phyloP scores from a whole-genome alignment of 2,797 vertebrate species.

The Hemibagrus guttatus region DNA sequence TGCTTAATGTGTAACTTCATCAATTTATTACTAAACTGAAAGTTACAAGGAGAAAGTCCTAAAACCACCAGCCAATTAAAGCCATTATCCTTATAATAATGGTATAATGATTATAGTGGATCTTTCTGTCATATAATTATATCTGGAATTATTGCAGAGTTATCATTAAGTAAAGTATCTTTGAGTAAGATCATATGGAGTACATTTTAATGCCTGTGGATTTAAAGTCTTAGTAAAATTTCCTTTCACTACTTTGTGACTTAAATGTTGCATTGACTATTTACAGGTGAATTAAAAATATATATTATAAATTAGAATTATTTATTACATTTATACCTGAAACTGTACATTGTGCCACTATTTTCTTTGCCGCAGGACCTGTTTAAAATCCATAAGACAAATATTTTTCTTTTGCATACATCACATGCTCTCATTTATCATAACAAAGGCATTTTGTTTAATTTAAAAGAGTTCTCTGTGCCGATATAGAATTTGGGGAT shows the following conservation, averaged over 20 bases:
- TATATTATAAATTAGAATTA: background rate
- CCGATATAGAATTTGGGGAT: background rate
- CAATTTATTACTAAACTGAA: background rate
- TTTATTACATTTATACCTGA: background rate
- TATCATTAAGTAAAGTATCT: background rate
- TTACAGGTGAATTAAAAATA: background rate
- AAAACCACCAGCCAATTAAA: background rate
- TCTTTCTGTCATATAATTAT: background rate
- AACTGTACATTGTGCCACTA: too few species aligned
- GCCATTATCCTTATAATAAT: constrained; percentile 1
- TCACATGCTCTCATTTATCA: background rate
- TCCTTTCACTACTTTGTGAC: background rate
- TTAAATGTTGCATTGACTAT: background rate
- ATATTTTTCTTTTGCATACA: background rate
- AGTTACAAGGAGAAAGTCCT: background rate
- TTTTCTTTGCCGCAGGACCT: background rate
- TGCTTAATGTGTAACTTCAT: background rate
- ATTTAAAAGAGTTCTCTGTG: background rate
- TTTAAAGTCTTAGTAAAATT: background rate
- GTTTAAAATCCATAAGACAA: background rate
- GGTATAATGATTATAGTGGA: background rate
- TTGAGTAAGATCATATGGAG: background rate
- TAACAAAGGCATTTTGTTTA: background rate
- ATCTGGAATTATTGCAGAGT: background rate
- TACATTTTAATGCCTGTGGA: background rate